These are phyloP conservation scores for Prionchulus punctatus DNA, from an alignment of 2,888 invertebrate genomes.

Conservation along the genomic window DNA sequence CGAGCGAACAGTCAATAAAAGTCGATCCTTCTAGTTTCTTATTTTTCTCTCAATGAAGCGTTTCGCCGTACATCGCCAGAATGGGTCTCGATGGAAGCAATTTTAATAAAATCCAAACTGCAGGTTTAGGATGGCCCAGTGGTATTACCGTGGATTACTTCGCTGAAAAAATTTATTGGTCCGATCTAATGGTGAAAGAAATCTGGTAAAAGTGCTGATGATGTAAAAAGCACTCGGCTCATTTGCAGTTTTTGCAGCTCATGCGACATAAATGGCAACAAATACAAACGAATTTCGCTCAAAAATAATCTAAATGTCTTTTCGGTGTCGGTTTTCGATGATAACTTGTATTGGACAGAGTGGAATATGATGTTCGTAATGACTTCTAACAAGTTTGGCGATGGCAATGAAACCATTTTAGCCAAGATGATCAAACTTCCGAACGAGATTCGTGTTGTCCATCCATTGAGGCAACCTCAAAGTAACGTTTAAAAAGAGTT, in stretches of 20 bases:
- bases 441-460: constrained; percentile 23
- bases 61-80: constrained; percentile 82
- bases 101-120: constrained; percentile 68
- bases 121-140: constrained; percentile 96
- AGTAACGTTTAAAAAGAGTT: constrained; percentile 31
- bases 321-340: constrained; percentile 79
- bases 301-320: constrained; percentile 77
- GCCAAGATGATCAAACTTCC: constrained; percentile 28
- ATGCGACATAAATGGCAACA: constrained; percentile 19
- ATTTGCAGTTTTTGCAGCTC: constrained; percentile 19
- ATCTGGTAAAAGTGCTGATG: constrained; percentile 47
- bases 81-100: constrained; percentile 92
- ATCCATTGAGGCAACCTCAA: constrained; percentile 56
- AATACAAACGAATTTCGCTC: constrained; percentile 45
- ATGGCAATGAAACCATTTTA: constrained; percentile 31
- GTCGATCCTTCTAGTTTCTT: constrained; percentile 38
- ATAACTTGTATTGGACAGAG: constrained; percentile 82
- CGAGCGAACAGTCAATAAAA: neutral
- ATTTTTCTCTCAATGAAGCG: constrained; percentile 79
- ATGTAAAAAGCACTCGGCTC: neutral
- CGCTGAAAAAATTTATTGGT: constrained; percentile 85
- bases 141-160: constrained; percentile 90
- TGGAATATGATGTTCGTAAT: constrained; percentile 90
- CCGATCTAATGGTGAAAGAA: constrained; percentile 92
- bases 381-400: constrained; percentile 74